Base-by-base conservation (phyloP, 2,888 invertebrate genomes). In the Tinea pellionella region DNA sequence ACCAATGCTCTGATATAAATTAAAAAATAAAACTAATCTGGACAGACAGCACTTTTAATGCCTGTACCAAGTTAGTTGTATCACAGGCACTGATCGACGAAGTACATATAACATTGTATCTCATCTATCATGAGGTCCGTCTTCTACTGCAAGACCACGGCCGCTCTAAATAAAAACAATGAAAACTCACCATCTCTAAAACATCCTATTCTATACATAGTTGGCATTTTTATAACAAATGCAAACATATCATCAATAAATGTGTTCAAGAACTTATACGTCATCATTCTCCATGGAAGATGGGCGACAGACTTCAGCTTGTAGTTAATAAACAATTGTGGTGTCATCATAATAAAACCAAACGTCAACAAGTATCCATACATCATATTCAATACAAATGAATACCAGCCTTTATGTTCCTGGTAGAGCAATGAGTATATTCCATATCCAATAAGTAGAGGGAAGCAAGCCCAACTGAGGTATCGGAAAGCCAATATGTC, bases 281-380 rank as follows among this genome's bases (percentile, higher is more conserved):
- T 98, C 91, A 99, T 92, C 99, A 99, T 99, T 63, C 99, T 91
- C 99, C 99, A 99, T 3, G 99, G 99, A 68, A 99, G 89, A 88
- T 99, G 99, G 9, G 99, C 99, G 1, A 99, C 99, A 15, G 98
- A 99, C 77, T 99, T 98, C 68, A 99, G 81, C 82, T 99, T 99
- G 86, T 99, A 99, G 88, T 99, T 99, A 68, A 99, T 99, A 76
- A 99, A 99, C 63, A 99, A 87, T 81, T 99, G 99, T 6, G 99
- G 99, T n/a, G 99, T 99, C 99, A 99, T 99, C 96, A 99, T 97
- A 61, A 99, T 99, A 78, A 99, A 99, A 63, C 99, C 98, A 78
- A 99, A 99, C 1, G 98, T 99, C 62, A 99, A 89, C 61, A 99
- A 89, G 81, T 98, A 99, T 60, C 99, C 99, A 81, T 99, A 99